Evolutionary conservation across 1,140 invertebrate genomes (phyloP).

Genomic region (Cydia amplana): DNA sequence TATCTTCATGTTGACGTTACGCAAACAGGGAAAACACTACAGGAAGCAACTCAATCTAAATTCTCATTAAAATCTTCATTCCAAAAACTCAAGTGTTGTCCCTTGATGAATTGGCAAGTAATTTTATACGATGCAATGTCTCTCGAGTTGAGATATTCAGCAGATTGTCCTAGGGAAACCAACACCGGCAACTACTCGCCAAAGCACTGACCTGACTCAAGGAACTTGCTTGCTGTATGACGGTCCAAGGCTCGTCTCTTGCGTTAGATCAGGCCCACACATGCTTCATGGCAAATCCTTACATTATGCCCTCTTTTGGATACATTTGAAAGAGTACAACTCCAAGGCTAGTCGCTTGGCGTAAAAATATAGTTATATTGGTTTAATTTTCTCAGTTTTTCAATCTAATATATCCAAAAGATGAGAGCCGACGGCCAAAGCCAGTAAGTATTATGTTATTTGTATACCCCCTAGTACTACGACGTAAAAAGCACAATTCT

Average conservation of each 20-base stretch:
- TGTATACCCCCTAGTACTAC: conserved; percentile 6
- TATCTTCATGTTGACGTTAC: not conserved
- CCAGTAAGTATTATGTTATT: not conserved
- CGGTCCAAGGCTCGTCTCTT: not conserved
- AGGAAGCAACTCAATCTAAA: not conserved
- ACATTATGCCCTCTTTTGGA: not conserved
- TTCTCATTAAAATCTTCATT: not conserved
- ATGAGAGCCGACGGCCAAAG: conserved; percentile 15
- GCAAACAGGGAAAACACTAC: conserved; percentile 13
- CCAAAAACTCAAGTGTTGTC: not conserved
- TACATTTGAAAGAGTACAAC: not conserved
- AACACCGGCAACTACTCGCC: conserved; percentile 12
- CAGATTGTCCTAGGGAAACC: not conserved
- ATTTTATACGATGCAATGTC: conserved; percentile 8
- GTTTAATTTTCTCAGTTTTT: not conserved
- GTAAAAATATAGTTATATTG: not conserved
- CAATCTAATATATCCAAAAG: not conserved
- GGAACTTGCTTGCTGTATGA: not conserved
- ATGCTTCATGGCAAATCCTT: conserved; percentile 12
- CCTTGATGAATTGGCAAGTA: not conserved
- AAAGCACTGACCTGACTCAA: conserved; percentile 21
- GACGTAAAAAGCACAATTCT: not conserved
- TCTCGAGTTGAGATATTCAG: not conserved
- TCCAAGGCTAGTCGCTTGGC: not conserved
- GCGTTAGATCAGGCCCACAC: conserved; percentile 17